Conservation (phyloP, 2,797 vertebrate genomes). For the Nannoperca australis region DNA sequence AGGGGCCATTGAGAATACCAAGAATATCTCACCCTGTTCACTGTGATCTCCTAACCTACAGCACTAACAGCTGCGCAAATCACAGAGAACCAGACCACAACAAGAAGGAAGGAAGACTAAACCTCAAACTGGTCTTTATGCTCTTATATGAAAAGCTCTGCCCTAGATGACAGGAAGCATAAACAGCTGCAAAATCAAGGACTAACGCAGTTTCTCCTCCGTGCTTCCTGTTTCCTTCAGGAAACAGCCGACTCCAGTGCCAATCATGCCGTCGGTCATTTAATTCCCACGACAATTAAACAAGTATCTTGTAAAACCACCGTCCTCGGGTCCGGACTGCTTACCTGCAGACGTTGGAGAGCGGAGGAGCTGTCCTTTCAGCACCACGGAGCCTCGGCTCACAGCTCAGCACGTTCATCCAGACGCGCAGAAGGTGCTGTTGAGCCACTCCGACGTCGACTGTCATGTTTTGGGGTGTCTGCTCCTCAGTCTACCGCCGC, state of each 20-base stretch:
- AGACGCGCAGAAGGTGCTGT: constrained; percentile 43
- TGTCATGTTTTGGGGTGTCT: constrained; percentile 38
- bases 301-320: no score
- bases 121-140: not conserved
- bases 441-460: constrained; percentile 33
- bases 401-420: constrained; percentile 42
- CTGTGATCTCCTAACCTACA: constrained; percentile 52
- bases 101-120: constrained; percentile 6
- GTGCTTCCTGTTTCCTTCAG: not conserved
- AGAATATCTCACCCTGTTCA: constrained; percentile 71
- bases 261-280: constrained; percentile 30
- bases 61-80: constrained; percentile 14
- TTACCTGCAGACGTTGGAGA: constrained; percentile 73
- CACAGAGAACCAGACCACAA: not conserved
- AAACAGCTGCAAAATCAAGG: not conserved
- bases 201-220: not conserved
- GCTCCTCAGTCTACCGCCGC: constrained; percentile 73
- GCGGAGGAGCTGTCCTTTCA: constrained; percentile 78
- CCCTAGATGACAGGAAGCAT: constrained; percentile 16
- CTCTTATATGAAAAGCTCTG: not conserved
- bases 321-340: constrained; percentile 7
- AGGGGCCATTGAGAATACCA: constrained; percentile 68
- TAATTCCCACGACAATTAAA: constrained; percentile 23
- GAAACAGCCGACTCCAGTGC: not conserved
- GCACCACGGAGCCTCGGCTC: constrained; percentile 68